A percentile compares a stretch with the other conserved stretches of the same genome.
Conservation (phyloP, 1,140 invertebrate species). For the Bradynema listronoti region DNA sequence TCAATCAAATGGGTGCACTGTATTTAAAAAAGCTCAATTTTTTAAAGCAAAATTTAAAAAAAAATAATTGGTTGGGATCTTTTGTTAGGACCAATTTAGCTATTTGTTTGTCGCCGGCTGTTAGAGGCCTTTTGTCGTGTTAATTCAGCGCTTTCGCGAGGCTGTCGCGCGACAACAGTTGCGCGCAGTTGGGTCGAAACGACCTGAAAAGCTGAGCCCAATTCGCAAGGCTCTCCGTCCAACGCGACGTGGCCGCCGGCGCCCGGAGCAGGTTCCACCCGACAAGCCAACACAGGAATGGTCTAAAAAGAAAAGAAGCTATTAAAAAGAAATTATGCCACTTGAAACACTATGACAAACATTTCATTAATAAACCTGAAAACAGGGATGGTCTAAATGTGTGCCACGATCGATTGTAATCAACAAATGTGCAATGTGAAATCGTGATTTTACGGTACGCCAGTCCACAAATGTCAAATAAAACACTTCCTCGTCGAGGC, state of each 20-base stretch:
- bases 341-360: slow-evolving; percentile 17
- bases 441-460: slow-evolving; percentile 31
- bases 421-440: slow-evolving; percentile 44
- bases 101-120: no score
- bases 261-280: slow-evolving; percentile 39
- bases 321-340: slow-evolving; percentile 8
- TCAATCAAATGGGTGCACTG: no score
- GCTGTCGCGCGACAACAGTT: slow-evolving; percentile 26
- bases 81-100: no score
- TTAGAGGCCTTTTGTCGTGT: no score
- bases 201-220: slow-evolving; percentile 28
- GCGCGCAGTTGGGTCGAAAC: slow-evolving; percentile 23
- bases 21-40: no score
- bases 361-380: slow-evolving; percentile 23
- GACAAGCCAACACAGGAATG: slow-evolving; percentile 52
- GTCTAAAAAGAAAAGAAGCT: slow-evolving; percentile 20
- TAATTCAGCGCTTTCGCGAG: no score
- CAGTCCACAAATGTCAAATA: slow-evolving; percentile 46
- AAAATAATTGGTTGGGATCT: no score
- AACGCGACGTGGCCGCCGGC: slow-evolving; percentile 45
- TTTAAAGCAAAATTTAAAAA: no score
- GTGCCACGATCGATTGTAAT: slow-evolving; percentile 35
- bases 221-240: slow-evolving; percentile 38
- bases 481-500: slow-evolving; percentile 41
- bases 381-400: slow-evolving; percentile 38